phyloP scores from a whole-genome alignment of 2,888 invertebrate species.

The Ormyrus thymus region DNA sequence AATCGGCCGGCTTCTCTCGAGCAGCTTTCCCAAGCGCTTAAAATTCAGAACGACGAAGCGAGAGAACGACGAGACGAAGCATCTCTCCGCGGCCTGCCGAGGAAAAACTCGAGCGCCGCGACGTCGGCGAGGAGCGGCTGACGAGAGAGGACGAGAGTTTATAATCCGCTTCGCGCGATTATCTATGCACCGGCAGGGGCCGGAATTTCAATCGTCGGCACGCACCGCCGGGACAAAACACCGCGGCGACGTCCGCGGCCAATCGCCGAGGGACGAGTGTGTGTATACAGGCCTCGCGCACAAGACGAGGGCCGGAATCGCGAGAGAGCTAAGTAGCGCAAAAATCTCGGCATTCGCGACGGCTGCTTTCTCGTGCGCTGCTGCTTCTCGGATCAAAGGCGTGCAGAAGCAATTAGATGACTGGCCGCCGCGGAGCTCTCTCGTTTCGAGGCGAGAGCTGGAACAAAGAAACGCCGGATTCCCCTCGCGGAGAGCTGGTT shows the following conservation, averaged over 20 bases:
- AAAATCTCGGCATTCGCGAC: slow-evolving; percentile 44
- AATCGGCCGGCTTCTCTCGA: neutral
- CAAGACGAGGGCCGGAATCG: neutral
- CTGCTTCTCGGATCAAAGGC: slow-evolving; percentile 26
- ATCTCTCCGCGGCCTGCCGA: neutral
- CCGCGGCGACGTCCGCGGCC: slow-evolving; percentile 28
- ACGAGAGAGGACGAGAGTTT: slow-evolving; percentile 2
- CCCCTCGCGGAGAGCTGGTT: slow-evolving; percentile 22
- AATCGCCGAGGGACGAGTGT: slow-evolving; percentile 10
- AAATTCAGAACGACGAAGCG: slow-evolving; percentile 4
- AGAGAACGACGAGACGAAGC: neutral
- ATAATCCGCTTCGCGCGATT: slow-evolving; percentile 12
- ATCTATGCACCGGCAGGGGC: slow-evolving; percentile 7
- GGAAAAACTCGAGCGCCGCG: neutral
- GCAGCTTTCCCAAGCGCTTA: neutral
- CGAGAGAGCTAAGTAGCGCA: slow-evolving; percentile 41
- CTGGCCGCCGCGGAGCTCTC: slow-evolving; percentile 10
- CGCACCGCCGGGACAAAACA: neutral
- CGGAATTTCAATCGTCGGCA: slow-evolving; percentile 14
- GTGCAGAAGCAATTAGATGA: slow-evolving; percentile 52
- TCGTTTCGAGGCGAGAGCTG: neutral
- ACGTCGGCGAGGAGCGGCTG: neutral
- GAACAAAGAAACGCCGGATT: slow-evolving; percentile 57
- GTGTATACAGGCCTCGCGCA: neutral
- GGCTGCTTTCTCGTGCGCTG: slow-evolving; percentile 13